Conservation (phyloP, 2,888 invertebrate genomes). For the Chymomyza procnemis region DNA sequence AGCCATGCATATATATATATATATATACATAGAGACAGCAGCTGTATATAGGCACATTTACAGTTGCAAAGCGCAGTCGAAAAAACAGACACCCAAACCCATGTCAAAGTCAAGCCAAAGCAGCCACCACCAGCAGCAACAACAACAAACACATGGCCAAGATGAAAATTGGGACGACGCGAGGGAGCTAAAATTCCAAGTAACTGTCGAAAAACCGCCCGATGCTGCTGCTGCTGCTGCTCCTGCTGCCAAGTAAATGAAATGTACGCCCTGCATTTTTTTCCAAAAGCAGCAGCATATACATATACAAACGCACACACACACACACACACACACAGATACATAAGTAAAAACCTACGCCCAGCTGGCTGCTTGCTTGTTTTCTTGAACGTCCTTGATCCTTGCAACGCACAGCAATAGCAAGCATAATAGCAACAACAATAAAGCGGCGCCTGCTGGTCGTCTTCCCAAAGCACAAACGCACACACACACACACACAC, state of each 20-base stretch:
- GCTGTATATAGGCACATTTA: constrained; percentile 1
- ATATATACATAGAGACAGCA: neutral
- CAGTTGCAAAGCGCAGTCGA: constrained; percentile 28
- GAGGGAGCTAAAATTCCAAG: constrained; percentile 15
- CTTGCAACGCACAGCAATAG: constrained; percentile 75
- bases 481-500: constrained; percentile 14
- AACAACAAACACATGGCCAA: constrained; percentile 10
- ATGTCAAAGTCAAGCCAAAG: constrained; percentile 57
- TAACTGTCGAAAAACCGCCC: constrained; percentile 6
- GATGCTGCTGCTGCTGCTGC: constrained; percentile 10
- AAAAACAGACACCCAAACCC: constrained; percentile 42
- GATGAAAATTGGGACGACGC: constrained; percentile 8
- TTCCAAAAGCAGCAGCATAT: constrained; percentile 19
- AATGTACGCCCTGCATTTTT: constrained; percentile 67
- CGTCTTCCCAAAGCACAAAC: constrained; percentile 59
- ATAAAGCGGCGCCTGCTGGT: constrained; percentile 59
- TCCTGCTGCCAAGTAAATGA: constrained; percentile 30
- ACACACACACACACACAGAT: neutral
- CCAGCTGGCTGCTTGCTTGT: constrained; percentile 43
- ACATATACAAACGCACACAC: neutral
- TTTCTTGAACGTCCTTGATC: constrained; percentile 78
- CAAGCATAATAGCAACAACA: constrained; percentile 31
- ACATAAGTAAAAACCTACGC: constrained; percentile 23
- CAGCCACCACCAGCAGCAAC: constrained; percentile 33
- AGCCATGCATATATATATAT: neutral